These are phyloP conservation scores for Hypena proboscidalis DNA, from an alignment of 2,888 invertebrate species.

Conservation along the genomic window DNA sequence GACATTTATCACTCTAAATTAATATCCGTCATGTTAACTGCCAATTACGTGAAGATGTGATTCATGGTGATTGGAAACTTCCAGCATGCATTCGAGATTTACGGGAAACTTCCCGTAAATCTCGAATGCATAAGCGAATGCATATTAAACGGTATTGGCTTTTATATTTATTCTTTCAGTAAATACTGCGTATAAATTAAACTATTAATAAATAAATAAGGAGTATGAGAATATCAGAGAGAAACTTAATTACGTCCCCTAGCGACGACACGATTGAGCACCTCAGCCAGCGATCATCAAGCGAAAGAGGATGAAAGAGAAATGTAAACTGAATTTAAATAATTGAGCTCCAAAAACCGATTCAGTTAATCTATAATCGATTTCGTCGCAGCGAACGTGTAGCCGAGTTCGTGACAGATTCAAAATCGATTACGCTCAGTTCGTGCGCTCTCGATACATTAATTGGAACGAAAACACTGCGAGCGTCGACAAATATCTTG, in stretches of 20 bases:
- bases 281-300: conserved; percentile 21
- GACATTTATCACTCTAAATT: conserved; percentile 36
- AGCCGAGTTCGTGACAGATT: conserved; percentile 61
- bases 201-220: no score
- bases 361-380: conserved; percentile 52
- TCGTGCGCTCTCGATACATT: conserved; percentile 70
- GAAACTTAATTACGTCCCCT: conserved; percentile 28
- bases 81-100: no score
- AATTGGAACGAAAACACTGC: conserved; percentile 70
- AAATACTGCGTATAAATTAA: no score
- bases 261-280: not conserved
- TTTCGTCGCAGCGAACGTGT: conserved; percentile 54
- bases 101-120: no score
- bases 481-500: conserved; percentile 61
- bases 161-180: no score
- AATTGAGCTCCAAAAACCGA: conserved; percentile 47
- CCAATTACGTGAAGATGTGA: conserved; percentile 30
- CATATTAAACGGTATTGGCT: no score
- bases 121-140: no score
- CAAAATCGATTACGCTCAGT: conserved; percentile 62
- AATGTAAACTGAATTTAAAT: conserved; percentile 42
- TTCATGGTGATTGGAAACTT: conserved; percentile 22
- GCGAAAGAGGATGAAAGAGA: conserved; percentile 31
- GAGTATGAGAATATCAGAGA: conserved; percentile 31
- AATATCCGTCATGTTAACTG: conserved; percentile 35